phyloP scores from a whole-genome alignment of 1,140 invertebrate genomes.

The Chrysomallon squamiferum region DNA sequence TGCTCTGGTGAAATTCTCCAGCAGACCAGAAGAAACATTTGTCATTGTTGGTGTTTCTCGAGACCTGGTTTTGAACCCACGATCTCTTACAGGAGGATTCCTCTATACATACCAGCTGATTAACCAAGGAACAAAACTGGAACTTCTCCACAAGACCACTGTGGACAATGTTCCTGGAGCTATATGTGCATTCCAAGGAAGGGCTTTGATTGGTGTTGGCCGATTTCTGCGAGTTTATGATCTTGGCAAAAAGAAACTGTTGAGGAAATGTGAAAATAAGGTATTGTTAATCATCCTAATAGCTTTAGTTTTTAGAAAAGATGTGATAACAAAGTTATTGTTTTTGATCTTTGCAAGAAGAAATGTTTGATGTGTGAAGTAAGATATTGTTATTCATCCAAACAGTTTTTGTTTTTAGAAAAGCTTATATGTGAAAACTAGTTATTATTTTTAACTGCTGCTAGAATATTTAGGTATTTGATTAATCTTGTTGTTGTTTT shows the following conservation, averaged over 20 bases:
- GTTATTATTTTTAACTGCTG: too few species aligned
- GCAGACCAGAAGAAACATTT: slow-evolving; percentile 76
- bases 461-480: too few species aligned
- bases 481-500: too few species aligned
- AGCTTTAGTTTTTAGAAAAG: too few species aligned
- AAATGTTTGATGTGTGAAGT: too few species aligned
- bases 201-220: slow-evolving; percentile 91
- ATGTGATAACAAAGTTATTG: too few species aligned
- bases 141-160: slow-evolving; percentile 92
- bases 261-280: slow-evolving; percentile 99
- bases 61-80: slow-evolving; percentile 88
- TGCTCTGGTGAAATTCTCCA: slow-evolving; percentile 75
- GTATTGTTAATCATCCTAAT: too few species aligned
- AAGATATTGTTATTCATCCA: too few species aligned
- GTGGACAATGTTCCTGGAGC: slow-evolving; percentile 82
- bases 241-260: slow-evolving; percentile 94
- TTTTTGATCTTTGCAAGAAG: too few species aligned
- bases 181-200: slow-evolving; percentile 78
- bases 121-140: slow-evolving; percentile 77
- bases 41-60: slow-evolving; percentile 89
- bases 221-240: slow-evolving; percentile 93
- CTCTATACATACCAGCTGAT: slow-evolving; percentile 82
- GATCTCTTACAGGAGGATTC: slow-evolving; percentile 79
- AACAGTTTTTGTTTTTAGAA: too few species aligned
- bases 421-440: too few species aligned